Conservation (phyloP, 1,140 invertebrate genomes). For the Penaeus chinensis region DNA sequence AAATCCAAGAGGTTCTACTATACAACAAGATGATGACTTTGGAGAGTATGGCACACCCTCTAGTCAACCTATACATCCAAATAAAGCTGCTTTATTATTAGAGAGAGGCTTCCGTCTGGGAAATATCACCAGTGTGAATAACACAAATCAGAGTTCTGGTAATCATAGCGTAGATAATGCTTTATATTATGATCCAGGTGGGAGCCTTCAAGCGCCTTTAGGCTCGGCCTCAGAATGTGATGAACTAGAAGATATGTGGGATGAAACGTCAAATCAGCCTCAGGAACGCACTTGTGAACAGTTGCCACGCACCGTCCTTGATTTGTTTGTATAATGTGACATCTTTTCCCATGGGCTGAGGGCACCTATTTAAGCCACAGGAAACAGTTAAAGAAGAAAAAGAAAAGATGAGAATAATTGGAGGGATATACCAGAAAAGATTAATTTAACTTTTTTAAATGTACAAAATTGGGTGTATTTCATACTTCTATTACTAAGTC, state of each 20-base stretch:
- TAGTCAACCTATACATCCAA: conserved; percentile 60
- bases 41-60: conserved; percentile 59
- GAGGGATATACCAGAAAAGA: no score
- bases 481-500: no score
- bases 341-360: no score
- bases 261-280: conserved; percentile 44
- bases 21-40: conserved; percentile 47
- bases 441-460: not conserved
- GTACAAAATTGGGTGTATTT: no score
- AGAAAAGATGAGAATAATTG: not conserved
- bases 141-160: conserved; percentile 9
- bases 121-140: not conserved
- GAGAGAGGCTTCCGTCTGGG: conserved; percentile 55
- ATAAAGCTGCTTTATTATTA: conserved; percentile 51
- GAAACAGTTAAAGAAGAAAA: not conserved
- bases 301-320: conserved; percentile 61
- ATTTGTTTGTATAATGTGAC: conserved; percentile 57
- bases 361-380: not conserved
- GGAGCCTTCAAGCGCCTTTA: conserved; percentile 5
- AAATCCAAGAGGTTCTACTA: conserved; percentile 9
- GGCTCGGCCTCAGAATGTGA: conserved; percentile 29
- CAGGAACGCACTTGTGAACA: conserved; percentile 45
- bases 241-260: conserved; percentile 56
- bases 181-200: conserved; percentile 43
- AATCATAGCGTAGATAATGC: conserved; percentile 28